phyloP scores from a whole-genome alignment of 2,113 vertebrate genomes.

The Erythrolamprus reginae region DNA sequence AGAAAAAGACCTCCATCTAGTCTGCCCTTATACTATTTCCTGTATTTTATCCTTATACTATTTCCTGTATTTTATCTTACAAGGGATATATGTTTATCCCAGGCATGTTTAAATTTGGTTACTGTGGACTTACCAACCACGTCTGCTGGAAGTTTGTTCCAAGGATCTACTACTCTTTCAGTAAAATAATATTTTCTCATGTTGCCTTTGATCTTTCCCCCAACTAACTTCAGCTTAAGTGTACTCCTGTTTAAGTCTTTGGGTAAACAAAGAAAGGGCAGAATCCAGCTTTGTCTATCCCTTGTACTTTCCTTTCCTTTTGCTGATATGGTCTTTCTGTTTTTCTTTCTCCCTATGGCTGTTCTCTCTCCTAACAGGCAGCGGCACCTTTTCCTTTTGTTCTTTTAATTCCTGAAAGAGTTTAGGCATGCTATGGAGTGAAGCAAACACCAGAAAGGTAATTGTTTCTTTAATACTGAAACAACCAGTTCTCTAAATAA shows the following conservation, averaged over 20 bases:
- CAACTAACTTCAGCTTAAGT: too few relatives aligned
- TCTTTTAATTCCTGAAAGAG: background rate
- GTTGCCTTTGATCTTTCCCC: too few relatives aligned
- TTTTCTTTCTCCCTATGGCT: background rate
- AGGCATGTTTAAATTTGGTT: too few relatives aligned
- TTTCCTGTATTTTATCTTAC: too few relatives aligned
- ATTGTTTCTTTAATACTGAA: background rate
- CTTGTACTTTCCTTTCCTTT: background rate
- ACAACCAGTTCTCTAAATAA: background rate
- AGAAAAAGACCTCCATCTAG: too few relatives aligned
- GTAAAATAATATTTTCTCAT: too few relatives aligned
- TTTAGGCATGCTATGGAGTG: background rate
- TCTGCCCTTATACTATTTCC: too few relatives aligned
- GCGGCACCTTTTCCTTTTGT: background rate
- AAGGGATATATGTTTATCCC: too few relatives aligned
- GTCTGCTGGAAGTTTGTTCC: too few relatives aligned
- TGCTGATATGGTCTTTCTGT: background rate
- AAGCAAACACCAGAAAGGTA: background rate
- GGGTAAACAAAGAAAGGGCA: background rate
- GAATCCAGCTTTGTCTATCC: background rate
- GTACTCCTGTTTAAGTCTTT: background rate
- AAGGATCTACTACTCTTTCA: too few relatives aligned
- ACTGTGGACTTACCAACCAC: too few relatives aligned
- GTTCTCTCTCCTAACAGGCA: background rate
- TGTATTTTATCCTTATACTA: too few relatives aligned